phyloP scores from a whole-genome alignment of 64 coral and sea anemone genomes.

The Pocillopora damicornis region DNA sequence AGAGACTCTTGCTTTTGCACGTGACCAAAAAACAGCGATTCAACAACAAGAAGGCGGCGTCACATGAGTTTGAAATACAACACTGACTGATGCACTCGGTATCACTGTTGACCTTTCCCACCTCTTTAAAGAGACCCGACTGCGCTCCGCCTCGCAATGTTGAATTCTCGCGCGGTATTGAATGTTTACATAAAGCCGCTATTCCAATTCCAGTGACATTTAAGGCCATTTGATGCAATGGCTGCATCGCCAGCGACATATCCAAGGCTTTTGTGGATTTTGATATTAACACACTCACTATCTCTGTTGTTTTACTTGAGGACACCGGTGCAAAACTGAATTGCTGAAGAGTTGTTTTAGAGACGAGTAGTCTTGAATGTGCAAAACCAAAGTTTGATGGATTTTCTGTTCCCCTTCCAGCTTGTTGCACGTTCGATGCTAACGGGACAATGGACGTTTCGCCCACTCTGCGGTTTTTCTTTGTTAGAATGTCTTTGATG shows the following conservation, averaged over 20 bases:
- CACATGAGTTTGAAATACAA: constrained; percentile 41
- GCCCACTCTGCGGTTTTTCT: neutral
- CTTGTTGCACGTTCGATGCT: neutral
- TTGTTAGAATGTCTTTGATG: constrained; percentile 26
- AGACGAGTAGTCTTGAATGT: neutral
- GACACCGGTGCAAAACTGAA: neutral
- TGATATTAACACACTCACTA: neutral
- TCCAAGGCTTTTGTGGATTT: neutral
- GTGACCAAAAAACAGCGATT: constrained; percentile 65
- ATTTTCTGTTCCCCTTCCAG: neutral
- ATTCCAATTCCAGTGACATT: constrained; percentile 18
- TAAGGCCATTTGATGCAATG: constrained; percentile 15
- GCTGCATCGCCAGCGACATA: constrained; percentile 51
- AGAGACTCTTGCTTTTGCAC: constrained; percentile 63
- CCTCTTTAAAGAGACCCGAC: constrained; percentile 62
- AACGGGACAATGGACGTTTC: neutral
- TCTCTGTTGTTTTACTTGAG: neutral
- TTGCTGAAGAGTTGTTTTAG: neutral
- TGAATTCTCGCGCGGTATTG: constrained; percentile 37
- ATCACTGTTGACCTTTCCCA: constrained; percentile 51
- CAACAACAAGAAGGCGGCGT: constrained; percentile 68
- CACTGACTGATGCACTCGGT: constrained; percentile 78
- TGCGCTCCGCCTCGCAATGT: constrained; percentile 78
- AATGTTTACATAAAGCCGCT: constrained; percentile 54
- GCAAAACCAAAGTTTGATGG: neutral